A percentile compares a stretch with the other conserved stretches of the same genome.
Evolutionary conservation across 2,797 vertebrate species (phyloP).

Genomic region (Morus bassanus): DNA sequence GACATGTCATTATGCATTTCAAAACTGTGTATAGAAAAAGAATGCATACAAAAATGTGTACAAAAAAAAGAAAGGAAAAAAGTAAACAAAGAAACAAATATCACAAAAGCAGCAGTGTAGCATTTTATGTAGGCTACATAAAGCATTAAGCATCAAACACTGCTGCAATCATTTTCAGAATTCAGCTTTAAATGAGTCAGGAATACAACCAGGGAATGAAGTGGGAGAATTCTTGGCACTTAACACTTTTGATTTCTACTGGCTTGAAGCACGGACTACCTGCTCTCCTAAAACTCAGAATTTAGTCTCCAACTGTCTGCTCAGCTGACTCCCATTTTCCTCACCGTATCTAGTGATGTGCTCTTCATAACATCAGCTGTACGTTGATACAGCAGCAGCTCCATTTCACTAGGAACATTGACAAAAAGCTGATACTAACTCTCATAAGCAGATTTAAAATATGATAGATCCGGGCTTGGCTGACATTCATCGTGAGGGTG

Average conservation of each 20-base stretch:
- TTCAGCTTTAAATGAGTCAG: neutral
- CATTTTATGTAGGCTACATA: neutral
- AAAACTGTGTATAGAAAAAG: neutral
- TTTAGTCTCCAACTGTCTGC: neutral
- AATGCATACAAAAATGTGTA: neutral
- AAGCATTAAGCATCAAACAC: neutral
- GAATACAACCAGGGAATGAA: neutral
- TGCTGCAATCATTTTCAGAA: neutral
- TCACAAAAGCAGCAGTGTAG: neutral
- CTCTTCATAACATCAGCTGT: neutral
- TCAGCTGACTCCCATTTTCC: neutral
- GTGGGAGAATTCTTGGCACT: neutral
- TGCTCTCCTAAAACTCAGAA: neutral
- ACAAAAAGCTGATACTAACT: neutral
- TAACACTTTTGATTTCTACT: neutral
- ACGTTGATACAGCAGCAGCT: neutral
- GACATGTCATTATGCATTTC: neutral
- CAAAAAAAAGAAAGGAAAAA: neutral
- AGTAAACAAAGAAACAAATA: neutral
- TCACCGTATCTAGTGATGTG: neutral
- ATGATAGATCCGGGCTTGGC: neutral
- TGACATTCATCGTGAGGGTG: neutral
- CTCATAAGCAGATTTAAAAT: neutral
- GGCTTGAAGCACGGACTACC: neutral
- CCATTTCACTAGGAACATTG: neutral